Percentiles rank a stretch among this genome's conserved stretches.
Evolutionary conservation across 2,113 vertebrate genomes (phyloP).

Genomic region (Ceyx margarethae): DNA sequence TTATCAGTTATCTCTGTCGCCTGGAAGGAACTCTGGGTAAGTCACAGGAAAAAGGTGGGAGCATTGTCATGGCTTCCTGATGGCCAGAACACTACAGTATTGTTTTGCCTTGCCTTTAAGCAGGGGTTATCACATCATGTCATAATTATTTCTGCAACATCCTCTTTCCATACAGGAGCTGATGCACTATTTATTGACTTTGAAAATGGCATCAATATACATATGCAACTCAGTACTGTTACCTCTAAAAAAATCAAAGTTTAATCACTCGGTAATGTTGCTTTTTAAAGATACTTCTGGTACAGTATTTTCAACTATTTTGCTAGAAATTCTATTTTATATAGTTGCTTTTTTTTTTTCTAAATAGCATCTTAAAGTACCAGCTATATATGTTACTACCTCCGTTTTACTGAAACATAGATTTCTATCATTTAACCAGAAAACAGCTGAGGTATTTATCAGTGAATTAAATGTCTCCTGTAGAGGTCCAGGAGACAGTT

Average conservation of each 20-base stretch:
- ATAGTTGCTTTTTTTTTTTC: background rate
- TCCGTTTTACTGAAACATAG: background rate
- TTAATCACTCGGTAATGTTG: background rate
- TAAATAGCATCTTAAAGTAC: background rate
- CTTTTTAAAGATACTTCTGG: background rate
- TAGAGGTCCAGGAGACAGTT: background rate
- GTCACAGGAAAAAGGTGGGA: conserved; percentile 97
- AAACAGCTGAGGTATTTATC: background rate
- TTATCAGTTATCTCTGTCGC: conserved; percentile 85
- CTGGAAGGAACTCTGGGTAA: conserved; percentile 94
- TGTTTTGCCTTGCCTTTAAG: conserved; percentile 73
- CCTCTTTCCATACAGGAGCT: conserved; percentile 76
- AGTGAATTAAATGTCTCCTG: background rate
- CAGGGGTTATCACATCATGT: conserved; percentile 69
- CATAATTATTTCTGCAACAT: conserved; percentile 79
- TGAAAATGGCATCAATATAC: conserved; percentile 61
- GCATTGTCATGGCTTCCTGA: conserved; percentile 93
- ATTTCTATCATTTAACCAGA: background rate
- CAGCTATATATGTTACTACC: background rate
- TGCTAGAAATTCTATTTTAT: background rate
- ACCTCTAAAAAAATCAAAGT: background rate
- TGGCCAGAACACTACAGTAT: conserved; percentile 76
- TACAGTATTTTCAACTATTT: background rate
- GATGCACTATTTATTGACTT: conserved; percentile 74
- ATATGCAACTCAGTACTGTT: background rate